A percentile compares a stretch with the other conserved stretches of the same genome.
These are phyloP conservation scores for Onychomys arenicola DNA, from an alignment of 2,797 vertebrate genomes.

Conservation along the genomic window DNA sequence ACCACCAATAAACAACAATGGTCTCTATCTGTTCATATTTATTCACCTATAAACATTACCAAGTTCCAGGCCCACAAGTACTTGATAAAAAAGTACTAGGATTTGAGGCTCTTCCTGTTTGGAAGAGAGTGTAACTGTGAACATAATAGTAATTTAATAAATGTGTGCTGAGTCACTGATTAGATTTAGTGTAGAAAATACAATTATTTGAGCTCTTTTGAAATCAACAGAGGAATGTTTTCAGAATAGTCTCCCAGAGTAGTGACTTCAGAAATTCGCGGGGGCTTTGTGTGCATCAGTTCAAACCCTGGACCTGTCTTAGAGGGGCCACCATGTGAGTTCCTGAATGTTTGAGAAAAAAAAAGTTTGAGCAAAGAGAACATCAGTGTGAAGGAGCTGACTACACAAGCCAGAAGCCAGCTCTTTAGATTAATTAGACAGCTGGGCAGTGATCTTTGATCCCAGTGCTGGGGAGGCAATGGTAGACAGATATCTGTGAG, in stretches of 20 bases:
- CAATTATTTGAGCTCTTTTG: constrained; percentile 72
- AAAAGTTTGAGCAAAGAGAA: not conserved
- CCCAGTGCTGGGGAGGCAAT: not conserved
- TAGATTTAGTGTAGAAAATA: constrained; percentile 72
- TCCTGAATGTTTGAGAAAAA: not conserved
- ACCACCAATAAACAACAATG: constrained; percentile 5
- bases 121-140: constrained; percentile 62
- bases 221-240: constrained; percentile 59
- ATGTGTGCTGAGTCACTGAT: constrained; percentile 60
- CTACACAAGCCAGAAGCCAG: not conserved
- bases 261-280: constrained; percentile 54
- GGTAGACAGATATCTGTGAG: not conserved
- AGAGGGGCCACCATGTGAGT: not conserved
- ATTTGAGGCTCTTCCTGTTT: constrained; percentile 68
- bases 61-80: not conserved
- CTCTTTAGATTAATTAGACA: constrained; percentile 22
- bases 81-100: not conserved
- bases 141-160: constrained; percentile 72
- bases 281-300: not conserved
- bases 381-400: not conserved
- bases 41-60: constrained; percentile 23
- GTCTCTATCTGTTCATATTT: not conserved
- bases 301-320: constrained; percentile 9
- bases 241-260: constrained; percentile 50
- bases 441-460: not conserved